These are phyloP conservation scores for Sinocyclocheilus anshuiensis DNA, from an alignment of 2,113 vertebrate species.

Conservation along the genomic window DNA sequence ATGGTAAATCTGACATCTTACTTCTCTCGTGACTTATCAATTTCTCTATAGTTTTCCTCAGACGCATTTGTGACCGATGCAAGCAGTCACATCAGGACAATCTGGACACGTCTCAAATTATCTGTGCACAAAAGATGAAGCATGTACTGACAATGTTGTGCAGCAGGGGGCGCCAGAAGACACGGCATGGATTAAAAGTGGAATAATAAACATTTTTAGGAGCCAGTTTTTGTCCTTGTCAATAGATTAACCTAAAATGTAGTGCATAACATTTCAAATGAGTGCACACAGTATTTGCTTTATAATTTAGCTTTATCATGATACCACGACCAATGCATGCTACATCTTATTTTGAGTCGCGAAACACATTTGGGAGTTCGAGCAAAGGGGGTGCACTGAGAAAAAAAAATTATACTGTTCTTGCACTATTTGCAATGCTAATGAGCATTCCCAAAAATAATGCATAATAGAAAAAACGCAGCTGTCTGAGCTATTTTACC, in stretches of 20 bases:
- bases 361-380: neutral
- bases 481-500: neutral
- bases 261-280: neutral
- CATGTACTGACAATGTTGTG: neutral
- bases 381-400: neutral
- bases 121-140: too few relatives aligned
- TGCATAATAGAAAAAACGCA: neutral
- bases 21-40: too few relatives aligned
- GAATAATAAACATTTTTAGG: neutral
- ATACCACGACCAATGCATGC: too few relatives aligned
- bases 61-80: neutral
- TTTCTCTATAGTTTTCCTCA: too few relatives aligned
- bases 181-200: neutral
- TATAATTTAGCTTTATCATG: neutral
- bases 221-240: neutral
- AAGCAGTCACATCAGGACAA: neutral
- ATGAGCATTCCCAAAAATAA: conserved; percentile 18
- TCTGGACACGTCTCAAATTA: neutral
- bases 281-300: neutral
- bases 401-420: neutral
- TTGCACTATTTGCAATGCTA: conserved; percentile 22
- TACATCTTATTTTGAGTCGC: neutral
- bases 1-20: too few relatives aligned
- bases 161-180: neutral
- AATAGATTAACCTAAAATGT: neutral